Conservation (phyloP, 37 sponge, comb jelly and placozoan genomes). For the Mnemiopsis leidyi region DNA sequence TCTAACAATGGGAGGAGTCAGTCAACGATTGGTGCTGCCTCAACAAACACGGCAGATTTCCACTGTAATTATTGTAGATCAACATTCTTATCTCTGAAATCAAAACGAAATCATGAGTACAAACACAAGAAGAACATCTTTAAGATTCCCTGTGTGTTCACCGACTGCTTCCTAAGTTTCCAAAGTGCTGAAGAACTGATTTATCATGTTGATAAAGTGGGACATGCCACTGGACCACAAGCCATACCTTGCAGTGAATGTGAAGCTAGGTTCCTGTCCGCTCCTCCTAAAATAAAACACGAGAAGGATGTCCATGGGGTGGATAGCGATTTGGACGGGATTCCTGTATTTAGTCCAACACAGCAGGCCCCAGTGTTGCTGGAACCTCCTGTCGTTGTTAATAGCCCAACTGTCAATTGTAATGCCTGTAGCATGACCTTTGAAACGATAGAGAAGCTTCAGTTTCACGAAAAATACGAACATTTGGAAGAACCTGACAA, state of each 20-base stretch:
- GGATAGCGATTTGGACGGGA: background rate
- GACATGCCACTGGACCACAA: background rate
- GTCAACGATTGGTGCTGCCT: background rate
- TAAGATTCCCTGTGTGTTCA: background rate
- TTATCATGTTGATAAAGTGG: background rate
- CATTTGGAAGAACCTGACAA: background rate
- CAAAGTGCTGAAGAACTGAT: background rate
- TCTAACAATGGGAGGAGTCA: background rate
- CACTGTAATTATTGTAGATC: background rate
- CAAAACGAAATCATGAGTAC: background rate
- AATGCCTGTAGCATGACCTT: background rate
- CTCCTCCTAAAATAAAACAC: background rate
- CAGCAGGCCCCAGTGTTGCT: background rate
- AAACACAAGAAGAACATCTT: constrained; percentile 29
- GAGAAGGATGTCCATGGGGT: background rate
- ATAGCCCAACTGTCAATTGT: background rate
- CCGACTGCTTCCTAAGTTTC: background rate
- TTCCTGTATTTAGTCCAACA: background rate
- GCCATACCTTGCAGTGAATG: background rate
- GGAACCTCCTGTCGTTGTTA: no score
- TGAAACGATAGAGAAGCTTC: background rate
- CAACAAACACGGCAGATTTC: background rate
- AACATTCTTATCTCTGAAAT: background rate
- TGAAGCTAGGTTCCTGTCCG: background rate
- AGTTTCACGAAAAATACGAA: background rate